These are phyloP conservation scores for Semnornis frantzii DNA, from an alignment of 2,113 vertebrate genomes.

Conservation along the genomic window DNA sequence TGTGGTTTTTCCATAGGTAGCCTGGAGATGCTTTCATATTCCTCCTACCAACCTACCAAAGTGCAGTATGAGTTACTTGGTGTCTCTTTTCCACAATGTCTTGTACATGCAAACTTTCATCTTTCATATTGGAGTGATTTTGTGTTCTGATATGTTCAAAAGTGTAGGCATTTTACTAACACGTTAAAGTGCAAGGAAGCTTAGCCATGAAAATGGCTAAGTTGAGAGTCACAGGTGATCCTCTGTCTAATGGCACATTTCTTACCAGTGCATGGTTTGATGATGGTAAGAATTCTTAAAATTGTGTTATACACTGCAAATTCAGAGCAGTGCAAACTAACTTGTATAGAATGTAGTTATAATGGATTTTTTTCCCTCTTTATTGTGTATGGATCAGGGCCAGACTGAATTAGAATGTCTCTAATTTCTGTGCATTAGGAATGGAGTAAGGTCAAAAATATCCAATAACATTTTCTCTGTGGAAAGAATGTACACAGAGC, in stretches of 20 bases:
- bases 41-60: background rate
- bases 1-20: background rate
- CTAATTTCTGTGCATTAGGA: slow-evolving; percentile 10
- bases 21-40: slow-evolving; percentile 3
- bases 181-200: slow-evolving; percentile 13
- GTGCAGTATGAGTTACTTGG: background rate
- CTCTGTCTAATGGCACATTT: slow-evolving; percentile 45
- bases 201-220: slow-evolving; percentile 33
- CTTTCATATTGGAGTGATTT: background rate
- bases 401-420: slow-evolving; percentile 12
- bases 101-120: slow-evolving; percentile 49
- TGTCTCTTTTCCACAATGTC: slow-evolving; percentile 7
- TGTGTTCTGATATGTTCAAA: slow-evolving; percentile 23
- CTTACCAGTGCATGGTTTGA: slow-evolving; percentile 35
- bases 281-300: slow-evolving; percentile 46
- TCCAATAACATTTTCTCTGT: slow-evolving; percentile 8
- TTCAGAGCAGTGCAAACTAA: background rate
- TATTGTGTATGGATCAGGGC: slow-evolving; percentile 30
- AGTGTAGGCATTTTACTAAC: background rate
- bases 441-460: background rate
- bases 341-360: background rate
- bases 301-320: background rate
- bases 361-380: slow-evolving; percentile 12
- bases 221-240: slow-evolving; percentile 40
- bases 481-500: background rate